A percentile compares a stretch with the other conserved stretches of the same genome.
phyloP scores from a whole-genome alignment of 2,113 vertebrate genomes.

The Oplegnathus fasciatus region DNA sequence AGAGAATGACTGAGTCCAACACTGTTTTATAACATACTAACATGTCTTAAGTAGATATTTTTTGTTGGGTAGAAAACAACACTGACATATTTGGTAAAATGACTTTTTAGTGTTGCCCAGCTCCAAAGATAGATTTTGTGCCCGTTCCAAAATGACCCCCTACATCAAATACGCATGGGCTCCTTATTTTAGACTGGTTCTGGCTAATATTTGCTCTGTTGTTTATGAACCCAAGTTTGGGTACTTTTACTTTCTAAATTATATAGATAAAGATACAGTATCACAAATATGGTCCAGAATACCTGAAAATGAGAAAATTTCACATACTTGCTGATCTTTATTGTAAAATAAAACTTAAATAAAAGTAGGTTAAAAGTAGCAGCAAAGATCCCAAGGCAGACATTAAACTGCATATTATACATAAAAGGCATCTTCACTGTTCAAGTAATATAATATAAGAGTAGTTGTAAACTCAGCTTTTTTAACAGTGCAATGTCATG shows the following conservation, averaged over 20 bases:
- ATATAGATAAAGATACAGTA: not conserved
- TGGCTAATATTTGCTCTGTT: not conserved
- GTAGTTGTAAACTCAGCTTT: conserved; percentile 24
- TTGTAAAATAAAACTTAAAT: not conserved
- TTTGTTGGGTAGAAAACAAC: not conserved
- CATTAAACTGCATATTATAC: conserved; percentile 19
- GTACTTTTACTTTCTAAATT: not conserved
- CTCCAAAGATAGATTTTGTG: too few species aligned
- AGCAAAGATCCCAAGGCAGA: conserved; percentile 1
- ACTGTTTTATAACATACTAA: not conserved
- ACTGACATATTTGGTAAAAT: not conserved
- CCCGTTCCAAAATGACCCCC: not conserved
- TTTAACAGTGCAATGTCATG: conserved; percentile 17
- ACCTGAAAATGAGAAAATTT: not conserved
- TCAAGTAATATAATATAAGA: not conserved
- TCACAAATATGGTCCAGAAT: not conserved
- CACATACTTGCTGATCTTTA: conserved; percentile 4
- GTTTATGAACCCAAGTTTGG: not conserved
- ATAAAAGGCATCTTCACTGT: conserved; percentile 1
- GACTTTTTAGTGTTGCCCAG: not conserved
- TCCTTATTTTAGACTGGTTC: not conserved
- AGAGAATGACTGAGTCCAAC: not conserved
- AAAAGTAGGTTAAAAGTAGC: not conserved
- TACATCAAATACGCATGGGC: not conserved
- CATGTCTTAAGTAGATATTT: not conserved